phyloP scores from a whole-genome alignment of 1,140 invertebrate genomes.

The Wasmannia auropunctata region DNA sequence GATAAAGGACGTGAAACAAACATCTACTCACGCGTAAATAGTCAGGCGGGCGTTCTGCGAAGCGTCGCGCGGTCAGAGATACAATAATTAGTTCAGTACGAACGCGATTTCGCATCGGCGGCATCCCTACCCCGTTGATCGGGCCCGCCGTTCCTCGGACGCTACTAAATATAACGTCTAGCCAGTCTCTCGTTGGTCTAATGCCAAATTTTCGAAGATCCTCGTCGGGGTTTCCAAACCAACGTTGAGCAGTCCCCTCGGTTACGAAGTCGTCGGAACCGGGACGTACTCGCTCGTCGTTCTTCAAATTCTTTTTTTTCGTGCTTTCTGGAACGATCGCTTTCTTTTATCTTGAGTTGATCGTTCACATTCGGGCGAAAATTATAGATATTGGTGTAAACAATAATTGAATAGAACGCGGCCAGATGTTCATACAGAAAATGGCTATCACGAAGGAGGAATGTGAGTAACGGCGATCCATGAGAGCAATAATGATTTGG shows the following conservation, averaged over 20 bases:
- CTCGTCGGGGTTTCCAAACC: slow-evolving; percentile 43
- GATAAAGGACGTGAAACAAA: background rate
- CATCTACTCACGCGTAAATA: too few relatives aligned
- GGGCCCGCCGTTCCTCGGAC: slow-evolving; percentile 66
- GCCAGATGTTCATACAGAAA: slow-evolving; percentile 58
- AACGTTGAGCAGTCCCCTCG: slow-evolving; percentile 54
- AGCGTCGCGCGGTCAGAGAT: slow-evolving; percentile 23
- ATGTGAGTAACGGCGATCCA: slow-evolving; percentile 76
- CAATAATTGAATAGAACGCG: background rate
- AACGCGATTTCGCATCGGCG: slow-evolving; percentile 36
- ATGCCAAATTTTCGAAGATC: slow-evolving; percentile 78
- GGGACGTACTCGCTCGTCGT: slow-evolving; percentile 25
- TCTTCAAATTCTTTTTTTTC: slow-evolving; percentile 5
- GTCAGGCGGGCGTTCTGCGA: background rate
- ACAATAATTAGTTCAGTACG: slow-evolving; percentile 55
- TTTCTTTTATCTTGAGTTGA: too few relatives aligned
- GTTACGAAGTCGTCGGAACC: slow-evolving; percentile 21
- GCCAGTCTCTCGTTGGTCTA: slow-evolving; percentile 81
- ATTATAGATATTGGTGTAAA: background rate
- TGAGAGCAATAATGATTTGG: slow-evolving; percentile 15
- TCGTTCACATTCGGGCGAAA: background rate
- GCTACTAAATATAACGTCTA: slow-evolving; percentile 84
- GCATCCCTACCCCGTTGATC: slow-evolving; percentile 34
- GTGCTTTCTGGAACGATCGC: background rate
- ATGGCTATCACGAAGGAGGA: slow-evolving; percentile 79